Evolutionary conservation across 2,888 invertebrate genomes (phyloP).

Genomic region (Lampropteryx suffumata): DNA sequence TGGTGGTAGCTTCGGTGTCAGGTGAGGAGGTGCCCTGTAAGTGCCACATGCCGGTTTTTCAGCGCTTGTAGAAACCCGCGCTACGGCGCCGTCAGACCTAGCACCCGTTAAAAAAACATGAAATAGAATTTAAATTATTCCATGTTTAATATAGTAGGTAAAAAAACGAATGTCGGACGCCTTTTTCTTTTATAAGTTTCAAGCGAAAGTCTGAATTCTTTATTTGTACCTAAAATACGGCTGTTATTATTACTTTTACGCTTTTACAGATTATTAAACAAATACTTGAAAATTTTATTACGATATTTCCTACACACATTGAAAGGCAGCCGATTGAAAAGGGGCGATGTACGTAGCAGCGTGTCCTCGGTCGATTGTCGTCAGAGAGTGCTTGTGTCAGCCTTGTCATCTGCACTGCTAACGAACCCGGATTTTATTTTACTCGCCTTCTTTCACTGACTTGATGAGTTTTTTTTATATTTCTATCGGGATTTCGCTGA

Average conservation of each 20-base stretch:
- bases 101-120: too few species aligned
- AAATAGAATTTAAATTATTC: too few species aligned
- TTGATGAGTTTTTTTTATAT: slow-evolving; percentile 15
- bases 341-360: slow-evolving; percentile 41
- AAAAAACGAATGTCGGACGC: too few species aligned
- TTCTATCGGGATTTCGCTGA: background rate
- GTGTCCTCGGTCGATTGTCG: slow-evolving; percentile 38
- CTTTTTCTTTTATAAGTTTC: too few species aligned
- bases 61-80: slow-evolving; percentile 63
- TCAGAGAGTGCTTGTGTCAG: slow-evolving; percentile 55
- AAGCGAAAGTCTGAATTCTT: too few species aligned
- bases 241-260: too few species aligned
- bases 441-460: slow-evolving; percentile 15
- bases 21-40: slow-evolving; percentile 71
- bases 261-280: background rate
- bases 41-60: slow-evolving; percentile 72
- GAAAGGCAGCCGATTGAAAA: slow-evolving; percentile 40
- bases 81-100: slow-evolving; percentile 65
- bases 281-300: background rate
- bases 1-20: slow-evolving; percentile 69
- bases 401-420: slow-evolving; percentile 60
- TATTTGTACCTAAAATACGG: too few species aligned
- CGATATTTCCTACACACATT: background rate
- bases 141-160: too few species aligned
- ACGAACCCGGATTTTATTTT: slow-evolving; percentile 47